Evolutionary conservation across 2,888 invertebrate genomes (phyloP), one percentile per base, ranked within the genome.

Genomic region (Eupsilia transversa): DNA sequence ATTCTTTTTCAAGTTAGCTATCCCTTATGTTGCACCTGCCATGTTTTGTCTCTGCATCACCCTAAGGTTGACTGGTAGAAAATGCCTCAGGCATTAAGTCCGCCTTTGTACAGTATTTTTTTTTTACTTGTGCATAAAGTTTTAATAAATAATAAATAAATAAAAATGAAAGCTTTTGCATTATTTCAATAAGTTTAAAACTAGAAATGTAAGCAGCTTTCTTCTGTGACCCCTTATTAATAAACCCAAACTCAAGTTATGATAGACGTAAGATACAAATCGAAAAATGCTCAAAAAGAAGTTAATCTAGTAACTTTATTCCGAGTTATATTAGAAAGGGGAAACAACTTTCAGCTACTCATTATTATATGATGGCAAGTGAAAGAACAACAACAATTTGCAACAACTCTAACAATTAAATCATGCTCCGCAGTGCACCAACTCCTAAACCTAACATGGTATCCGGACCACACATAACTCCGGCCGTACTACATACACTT

Each of bases 401-500:
- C 2, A 2, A 46, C 14, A 46, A 9, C 30, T n/a, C 7, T 20
- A 6, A 46, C 20, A 33, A 2, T 27, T 23, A 38, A 54, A 30
- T 33, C 9, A 23, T 9, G 14, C 9, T 30, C 43, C 56, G 33
- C 72, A 33, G 20, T 49, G 56, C 70, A 46, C 59, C 61, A 57
- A 49, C 65, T 74, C n/a, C 33, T 27, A 65, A 70, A 30, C 35
- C 30, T 14, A 12, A 23, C 54, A 56, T 23, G 33, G 27, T 49
- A 46, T 17, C 46, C 57, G 27, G 2, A 46, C 64, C 74, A 66
- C 72, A 75, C 70, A 72, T 69, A 72, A 75, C 76, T 76, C 56
- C 43, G 49, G 17, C 43, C 46, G 20, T 38, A 52, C 59, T 6
- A 61, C 30, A 60, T 33, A 57, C 52, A 84, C 64, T 59, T 65